Evolutionary conservation across 2,797 vertebrate species (phyloP).

Genomic region (Oreochromis mossambicus): DNA sequence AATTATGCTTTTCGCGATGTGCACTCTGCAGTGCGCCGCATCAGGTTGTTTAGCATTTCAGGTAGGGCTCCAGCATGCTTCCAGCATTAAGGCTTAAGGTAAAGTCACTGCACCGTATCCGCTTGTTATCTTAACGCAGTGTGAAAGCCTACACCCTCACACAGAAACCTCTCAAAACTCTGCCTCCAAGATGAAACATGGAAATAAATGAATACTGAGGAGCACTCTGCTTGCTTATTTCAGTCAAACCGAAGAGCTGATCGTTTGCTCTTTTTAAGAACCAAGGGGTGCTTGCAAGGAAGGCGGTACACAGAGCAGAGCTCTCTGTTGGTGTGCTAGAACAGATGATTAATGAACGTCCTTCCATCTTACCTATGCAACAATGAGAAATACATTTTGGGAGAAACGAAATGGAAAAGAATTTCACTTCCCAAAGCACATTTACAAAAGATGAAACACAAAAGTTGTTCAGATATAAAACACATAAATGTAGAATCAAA

Average conservation of each 20-base stretch:
- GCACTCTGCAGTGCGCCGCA: neutral
- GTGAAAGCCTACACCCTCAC: neutral
- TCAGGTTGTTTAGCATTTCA: neutral
- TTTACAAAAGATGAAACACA: neutral
- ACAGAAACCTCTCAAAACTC: neutral
- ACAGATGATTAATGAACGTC: neutral
- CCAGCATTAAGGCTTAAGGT: neutral
- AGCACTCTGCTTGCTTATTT: neutral
- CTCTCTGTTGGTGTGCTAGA: neutral
- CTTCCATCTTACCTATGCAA: neutral
- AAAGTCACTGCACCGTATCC: neutral
- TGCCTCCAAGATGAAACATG: neutral
- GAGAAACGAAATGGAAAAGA: neutral
- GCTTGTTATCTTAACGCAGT: neutral
- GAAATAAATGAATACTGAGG: neutral
- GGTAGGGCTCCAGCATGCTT: neutral
- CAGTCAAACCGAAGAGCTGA: neutral
- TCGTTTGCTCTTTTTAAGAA: conserved; percentile 17
- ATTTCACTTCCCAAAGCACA: neutral
- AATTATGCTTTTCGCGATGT: neutral
- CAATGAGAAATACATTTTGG: neutral
- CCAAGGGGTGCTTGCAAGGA: neutral
- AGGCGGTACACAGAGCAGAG: neutral
- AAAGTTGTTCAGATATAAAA: neutral
- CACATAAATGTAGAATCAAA: neutral